A percentile compares a stretch with the other conserved stretches of the same genome.
phyloP scores from a whole-genome alignment of 2,888 invertebrate species.

The Dermolepida albohirtum region DNA sequence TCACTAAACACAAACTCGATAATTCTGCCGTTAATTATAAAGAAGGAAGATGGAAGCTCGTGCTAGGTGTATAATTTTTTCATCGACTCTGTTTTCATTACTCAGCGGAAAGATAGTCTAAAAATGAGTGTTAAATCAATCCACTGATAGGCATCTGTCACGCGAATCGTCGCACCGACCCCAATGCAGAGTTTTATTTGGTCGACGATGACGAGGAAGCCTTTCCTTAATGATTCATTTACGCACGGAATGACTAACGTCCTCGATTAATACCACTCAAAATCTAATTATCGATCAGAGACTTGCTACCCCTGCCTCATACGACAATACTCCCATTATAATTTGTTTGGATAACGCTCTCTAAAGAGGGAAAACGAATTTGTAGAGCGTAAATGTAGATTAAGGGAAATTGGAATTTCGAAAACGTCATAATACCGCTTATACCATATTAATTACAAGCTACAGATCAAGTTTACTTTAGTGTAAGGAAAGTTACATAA shows the following conservation, averaged over 20 bases:
- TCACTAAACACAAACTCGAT: too few relatives aligned
- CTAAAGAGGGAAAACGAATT: too few relatives aligned
- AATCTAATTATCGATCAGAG: conserved; percentile 27
- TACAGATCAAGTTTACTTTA: too few relatives aligned
- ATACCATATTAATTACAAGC: too few relatives aligned
- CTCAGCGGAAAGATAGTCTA: conserved; percentile 1
- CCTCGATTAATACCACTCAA: conserved; percentile 40
- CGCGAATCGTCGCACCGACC: conserved; percentile 25
- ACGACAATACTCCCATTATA: neutral
- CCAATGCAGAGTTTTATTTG: conserved; percentile 11
- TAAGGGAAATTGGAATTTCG: too few relatives aligned
- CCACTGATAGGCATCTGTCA: conserved; percentile 38
- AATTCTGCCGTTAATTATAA: too few relatives aligned
- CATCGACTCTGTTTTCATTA: conserved; percentile 15
- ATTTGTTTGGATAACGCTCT: conserved; percentile 17
- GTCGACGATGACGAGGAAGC: conserved; percentile 43
- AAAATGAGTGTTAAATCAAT: conserved; percentile 36
- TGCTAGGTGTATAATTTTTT: neutral
- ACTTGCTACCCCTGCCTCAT: neutral
- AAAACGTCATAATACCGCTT: too few relatives aligned
- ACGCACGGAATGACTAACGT: conserved; percentile 48
- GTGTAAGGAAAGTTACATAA: too few relatives aligned
- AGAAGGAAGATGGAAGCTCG: too few relatives aligned
- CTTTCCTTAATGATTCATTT: conserved; percentile 49
- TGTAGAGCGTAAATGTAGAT: too few relatives aligned